A percentile compares a stretch with the other conserved stretches of the same genome.
Evolutionary conservation across 2,888 invertebrate species (phyloP).

Genomic region (Dioctria linearis): DNA sequence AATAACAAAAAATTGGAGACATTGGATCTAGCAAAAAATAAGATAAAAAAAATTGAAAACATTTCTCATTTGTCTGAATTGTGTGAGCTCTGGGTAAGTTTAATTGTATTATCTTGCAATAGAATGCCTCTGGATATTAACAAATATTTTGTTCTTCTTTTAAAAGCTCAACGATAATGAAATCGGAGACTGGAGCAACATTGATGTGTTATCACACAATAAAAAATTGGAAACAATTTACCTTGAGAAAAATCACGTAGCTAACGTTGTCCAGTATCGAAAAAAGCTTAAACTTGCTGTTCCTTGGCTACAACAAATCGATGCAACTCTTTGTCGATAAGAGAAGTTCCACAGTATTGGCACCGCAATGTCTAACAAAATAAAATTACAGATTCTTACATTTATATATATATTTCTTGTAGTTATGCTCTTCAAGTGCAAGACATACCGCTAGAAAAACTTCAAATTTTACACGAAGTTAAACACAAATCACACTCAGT

Average conservation of each 20-base stretch:
- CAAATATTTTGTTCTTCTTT: conserved; percentile 60
- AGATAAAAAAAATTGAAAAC: conserved; percentile 85
- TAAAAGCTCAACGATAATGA: conserved; percentile 91
- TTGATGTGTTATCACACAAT: conserved; percentile 81
- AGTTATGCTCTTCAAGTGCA: too few species aligned
- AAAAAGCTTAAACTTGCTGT: conserved; percentile 90
- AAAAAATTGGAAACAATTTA: conserved; percentile 87
- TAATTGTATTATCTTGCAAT: not conserved
- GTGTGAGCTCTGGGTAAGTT: conserved; percentile 94
- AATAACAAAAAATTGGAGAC: conserved; percentile 83
- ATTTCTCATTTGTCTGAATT: conserved; percentile 82
- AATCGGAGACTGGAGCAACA: conserved; percentile 86
- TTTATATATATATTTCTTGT: too few species aligned
- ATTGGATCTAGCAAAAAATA: conserved; percentile 92
- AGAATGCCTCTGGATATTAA: not conserved
- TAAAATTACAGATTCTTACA: too few species aligned
- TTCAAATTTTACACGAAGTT: too few species aligned
- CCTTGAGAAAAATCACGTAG: conserved; percentile 93
- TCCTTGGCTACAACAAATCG: conserved; percentile 90
- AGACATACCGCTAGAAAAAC: too few species aligned
- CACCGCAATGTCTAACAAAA: too few species aligned
- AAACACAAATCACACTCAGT: not conserved
- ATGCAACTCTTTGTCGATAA: conserved; percentile 87
- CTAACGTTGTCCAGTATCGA: conserved; percentile 87
- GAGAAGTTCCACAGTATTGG: not conserved